Percentiles rank a stretch among this genome's conserved stretches.
Conservation (phyloP, 1,140 invertebrate species). For the Acromyrmex charruanus region DNA sequence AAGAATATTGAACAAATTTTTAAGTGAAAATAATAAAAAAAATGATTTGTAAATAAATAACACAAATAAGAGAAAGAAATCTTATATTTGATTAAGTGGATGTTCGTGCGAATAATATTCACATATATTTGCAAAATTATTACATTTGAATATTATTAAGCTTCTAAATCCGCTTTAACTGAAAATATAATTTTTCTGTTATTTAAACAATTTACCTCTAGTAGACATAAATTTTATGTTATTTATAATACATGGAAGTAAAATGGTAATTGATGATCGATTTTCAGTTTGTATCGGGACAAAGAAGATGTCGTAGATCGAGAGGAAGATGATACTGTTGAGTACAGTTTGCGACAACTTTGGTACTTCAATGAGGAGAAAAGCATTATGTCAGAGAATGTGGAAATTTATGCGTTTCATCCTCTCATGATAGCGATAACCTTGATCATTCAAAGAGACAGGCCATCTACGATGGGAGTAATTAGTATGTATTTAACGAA, state of each 20-base stretch:
- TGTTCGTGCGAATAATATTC: too few relatives aligned
- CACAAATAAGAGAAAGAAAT: too few relatives aligned
- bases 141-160: too few relatives aligned
- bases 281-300: slow-evolving; percentile 91
- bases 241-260: not conserved
- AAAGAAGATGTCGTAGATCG: slow-evolving; percentile 91
- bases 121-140: too few relatives aligned
- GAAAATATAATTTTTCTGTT: too few relatives aligned
- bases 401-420: slow-evolving; percentile 89
- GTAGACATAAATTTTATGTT: not conserved
- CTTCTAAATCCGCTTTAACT: too few relatives aligned
- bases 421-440: slow-evolving; percentile 87
- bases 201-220: not conserved
- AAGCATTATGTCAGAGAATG: slow-evolving; percentile 90
- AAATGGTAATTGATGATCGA: not conserved
- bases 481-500: slow-evolving; percentile 83
- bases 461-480: slow-evolving; percentile 88
- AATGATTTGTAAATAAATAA: too few relatives aligned
- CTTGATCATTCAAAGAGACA: slow-evolving; percentile 85
- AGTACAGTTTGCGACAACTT: slow-evolving; percentile 89
- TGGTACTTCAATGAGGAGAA: slow-evolving; percentile 89
- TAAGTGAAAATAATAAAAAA: too few relatives aligned
- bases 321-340: slow-evolving; percentile 90
- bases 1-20: slow-evolving; percentile 7
- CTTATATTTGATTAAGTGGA: too few relatives aligned